phyloP scores from a whole-genome alignment of 2,888 invertebrate species.

The Acrocyrtus sp. region DNA sequence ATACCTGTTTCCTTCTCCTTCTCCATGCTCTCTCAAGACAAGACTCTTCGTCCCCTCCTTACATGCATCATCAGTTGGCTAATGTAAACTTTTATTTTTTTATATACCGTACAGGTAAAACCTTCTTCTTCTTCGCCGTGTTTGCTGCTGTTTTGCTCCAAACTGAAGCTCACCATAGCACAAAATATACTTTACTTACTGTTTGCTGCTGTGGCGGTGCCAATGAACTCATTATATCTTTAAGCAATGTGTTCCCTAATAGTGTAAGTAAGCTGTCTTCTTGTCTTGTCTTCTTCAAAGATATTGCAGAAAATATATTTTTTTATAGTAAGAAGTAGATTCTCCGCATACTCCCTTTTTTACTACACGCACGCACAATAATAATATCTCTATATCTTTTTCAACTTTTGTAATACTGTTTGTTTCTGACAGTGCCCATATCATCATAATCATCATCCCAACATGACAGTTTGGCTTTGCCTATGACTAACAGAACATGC shows the following conservation, averaged over 20 bases:
- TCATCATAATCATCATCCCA: too few relatives aligned
- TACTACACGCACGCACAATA: not conserved
- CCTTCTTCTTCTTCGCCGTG: constrained; percentile 10
- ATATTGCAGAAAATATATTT: not conserved
- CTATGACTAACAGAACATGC: constrained; percentile 8
- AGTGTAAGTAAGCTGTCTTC: constrained; percentile 19
- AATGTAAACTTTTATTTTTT: constrained; percentile 13
- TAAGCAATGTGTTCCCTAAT: not conserved
- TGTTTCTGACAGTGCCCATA: not conserved
- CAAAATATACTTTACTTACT: constrained; percentile 10
- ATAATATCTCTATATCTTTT: not conserved
- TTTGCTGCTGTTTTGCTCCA: too few relatives aligned
- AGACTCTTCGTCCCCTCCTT: too few relatives aligned
- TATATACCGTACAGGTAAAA: constrained; percentile 4
- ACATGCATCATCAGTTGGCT: constrained; percentile 31
- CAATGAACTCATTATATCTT: constrained; percentile 50
- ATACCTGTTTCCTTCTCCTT: constrained; percentile 26
- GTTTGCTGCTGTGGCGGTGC: constrained; percentile 20
- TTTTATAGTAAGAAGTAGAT: not conserved
- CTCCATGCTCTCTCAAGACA: too few relatives aligned
- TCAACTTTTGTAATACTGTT: not conserved
- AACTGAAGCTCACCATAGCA: too few relatives aligned
- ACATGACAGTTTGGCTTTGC: not conserved
- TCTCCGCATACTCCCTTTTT: not conserved
- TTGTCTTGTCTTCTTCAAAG: not conserved